Conservation (phyloP, 2,797 vertebrate genomes). For the Peromyscus eremicus region DNA sequence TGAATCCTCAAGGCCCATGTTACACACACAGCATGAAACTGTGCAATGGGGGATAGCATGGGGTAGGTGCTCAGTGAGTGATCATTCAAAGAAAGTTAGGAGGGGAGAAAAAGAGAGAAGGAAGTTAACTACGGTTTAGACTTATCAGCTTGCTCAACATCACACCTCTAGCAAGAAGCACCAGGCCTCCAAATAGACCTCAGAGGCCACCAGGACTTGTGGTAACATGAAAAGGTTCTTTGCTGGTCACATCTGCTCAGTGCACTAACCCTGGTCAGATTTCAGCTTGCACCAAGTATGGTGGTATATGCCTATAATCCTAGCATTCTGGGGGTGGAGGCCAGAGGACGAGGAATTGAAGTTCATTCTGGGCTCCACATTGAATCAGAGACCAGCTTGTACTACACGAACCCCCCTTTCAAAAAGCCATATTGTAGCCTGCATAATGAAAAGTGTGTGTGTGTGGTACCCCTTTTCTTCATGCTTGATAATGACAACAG, state of each 20-base stretch:
- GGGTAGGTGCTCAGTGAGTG: background rate
- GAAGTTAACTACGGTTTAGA: background rate
- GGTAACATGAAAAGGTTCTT: background rate
- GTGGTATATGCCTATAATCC: background rate
- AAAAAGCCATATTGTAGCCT: background rate
- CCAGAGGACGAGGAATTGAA: background rate
- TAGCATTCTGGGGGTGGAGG: too few species aligned
- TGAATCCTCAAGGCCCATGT: background rate
- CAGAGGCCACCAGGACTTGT: background rate
- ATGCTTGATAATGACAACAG: background rate
- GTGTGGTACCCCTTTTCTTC: background rate
- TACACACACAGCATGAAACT: background rate
- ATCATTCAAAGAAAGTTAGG: background rate
- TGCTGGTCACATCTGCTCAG: background rate
- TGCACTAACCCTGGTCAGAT: background rate
- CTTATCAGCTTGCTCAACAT: background rate
- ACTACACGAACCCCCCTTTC: background rate
- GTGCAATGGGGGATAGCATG: background rate
- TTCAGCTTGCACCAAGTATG: background rate
- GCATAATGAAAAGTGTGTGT: background rate
- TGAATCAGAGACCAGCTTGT: background rate
- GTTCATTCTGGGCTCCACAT: background rate
- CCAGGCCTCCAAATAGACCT: background rate
- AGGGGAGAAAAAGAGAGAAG: background rate
- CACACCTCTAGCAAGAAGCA: slow-evolving; percentile 33